Evolutionary conservation across 2,888 invertebrate species (phyloP).

Genomic region (Dendrolimus houi): DNA sequence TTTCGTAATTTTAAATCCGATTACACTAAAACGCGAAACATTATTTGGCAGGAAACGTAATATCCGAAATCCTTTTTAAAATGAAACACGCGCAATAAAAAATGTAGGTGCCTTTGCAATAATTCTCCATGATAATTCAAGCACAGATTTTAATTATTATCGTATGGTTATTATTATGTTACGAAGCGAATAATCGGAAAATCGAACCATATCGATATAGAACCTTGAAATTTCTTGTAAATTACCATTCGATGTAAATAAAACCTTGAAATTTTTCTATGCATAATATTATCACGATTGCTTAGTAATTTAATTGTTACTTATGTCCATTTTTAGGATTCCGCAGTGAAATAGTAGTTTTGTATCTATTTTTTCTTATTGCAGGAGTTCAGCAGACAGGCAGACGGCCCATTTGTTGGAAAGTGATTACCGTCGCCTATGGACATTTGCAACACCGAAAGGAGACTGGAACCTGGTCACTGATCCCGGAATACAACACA

Average conservation of each 20-base stretch:
- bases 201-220: background rate
- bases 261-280: background rate
- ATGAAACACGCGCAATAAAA: background rate
- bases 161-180: background rate
- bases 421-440: too few species aligned
- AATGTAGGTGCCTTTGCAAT: background rate
- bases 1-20: background rate
- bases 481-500: too few species aligned
- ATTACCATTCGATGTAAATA: background rate
- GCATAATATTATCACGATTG: background rate
- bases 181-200: background rate
- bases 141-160: background rate
- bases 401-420: too few species aligned
- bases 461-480: too few species aligned
- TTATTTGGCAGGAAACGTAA: background rate
- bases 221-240: background rate
- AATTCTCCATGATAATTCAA: background rate
- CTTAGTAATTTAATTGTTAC: too few species aligned
- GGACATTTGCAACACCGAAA: too few species aligned
- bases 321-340: too few species aligned
- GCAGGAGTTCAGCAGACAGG: too few species aligned
- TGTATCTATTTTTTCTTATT: too few species aligned
- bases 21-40: background rate
- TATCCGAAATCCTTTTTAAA: background rate
- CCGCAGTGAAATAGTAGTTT: too few species aligned